Evolutionary conservation across 1,140 invertebrate genomes (phyloP).

Genomic region (Anagrus nilaparvatae): DNA sequence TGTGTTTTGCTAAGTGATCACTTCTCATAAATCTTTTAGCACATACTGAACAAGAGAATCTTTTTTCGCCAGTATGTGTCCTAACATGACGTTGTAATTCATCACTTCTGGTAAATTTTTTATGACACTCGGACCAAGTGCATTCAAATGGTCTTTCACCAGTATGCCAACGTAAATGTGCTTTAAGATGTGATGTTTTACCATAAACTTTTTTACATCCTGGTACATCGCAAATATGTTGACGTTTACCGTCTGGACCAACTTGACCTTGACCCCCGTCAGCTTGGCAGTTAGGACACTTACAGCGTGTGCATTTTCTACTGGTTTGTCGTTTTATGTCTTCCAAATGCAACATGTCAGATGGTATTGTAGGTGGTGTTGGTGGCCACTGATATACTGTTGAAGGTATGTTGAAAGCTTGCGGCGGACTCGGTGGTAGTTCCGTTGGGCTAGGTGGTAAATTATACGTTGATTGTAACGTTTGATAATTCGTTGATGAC

Average conservation of each 20-base stretch:
- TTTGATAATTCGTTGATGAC: conserved; percentile 18
- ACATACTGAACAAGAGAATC: conserved; percentile 64
- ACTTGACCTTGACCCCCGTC: conserved; percentile 46
- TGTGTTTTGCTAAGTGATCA: conserved; percentile 76
- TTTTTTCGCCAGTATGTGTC: conserved; percentile 75
- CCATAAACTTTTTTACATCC: conserved; percentile 88
- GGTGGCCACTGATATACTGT: conserved; percentile 25
- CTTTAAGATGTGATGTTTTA: conserved; percentile 84
- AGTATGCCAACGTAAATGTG: conserved; percentile 76
- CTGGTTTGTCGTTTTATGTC: conserved; percentile 4
- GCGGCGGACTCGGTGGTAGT: conserved; percentile 14
- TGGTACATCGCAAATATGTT: conserved; percentile 82
- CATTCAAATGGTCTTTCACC: conserved; percentile 69
- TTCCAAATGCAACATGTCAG: conserved; percentile 11
- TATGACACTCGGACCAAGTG: conserved; percentile 73
- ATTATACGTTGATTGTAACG: conserved; percentile 24
- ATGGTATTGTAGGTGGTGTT: conserved; percentile 21
- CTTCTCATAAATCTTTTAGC: conserved; percentile 73
- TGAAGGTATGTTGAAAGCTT: conserved; percentile 10
- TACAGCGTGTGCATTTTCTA: conserved; percentile 45
- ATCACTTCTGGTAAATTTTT: conserved; percentile 80
- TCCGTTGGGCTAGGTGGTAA: conserved; percentile 25
- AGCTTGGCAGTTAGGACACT: conserved; percentile 61
- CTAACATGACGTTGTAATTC: conserved; percentile 73
- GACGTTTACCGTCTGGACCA: conserved; percentile 54